These are phyloP conservation scores for Cladorhizidae sp. DNA, from an alignment of 37 sponge, comb jelly and placozoan genomes.

Conservation along the genomic window DNA sequence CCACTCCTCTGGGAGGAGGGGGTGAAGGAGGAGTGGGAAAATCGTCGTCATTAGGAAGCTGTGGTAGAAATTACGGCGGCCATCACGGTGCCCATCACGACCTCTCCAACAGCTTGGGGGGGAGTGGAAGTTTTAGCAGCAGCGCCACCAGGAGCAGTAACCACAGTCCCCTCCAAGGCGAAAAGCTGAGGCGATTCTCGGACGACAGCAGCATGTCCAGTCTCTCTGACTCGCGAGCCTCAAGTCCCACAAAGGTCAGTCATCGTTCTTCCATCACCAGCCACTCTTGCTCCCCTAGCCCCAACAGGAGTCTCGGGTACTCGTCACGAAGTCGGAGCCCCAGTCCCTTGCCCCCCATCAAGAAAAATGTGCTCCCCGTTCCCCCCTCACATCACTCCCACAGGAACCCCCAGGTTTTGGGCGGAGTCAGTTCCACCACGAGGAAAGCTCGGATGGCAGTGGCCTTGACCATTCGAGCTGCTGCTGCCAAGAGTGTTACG, in stretches of 20 bases:
- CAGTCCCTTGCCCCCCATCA: background rate
- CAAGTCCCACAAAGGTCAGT: slow-evolving; percentile 23
- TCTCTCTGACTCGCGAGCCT: slow-evolving; percentile 16
- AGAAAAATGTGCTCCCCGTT: background rate
- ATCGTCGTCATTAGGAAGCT: background rate
- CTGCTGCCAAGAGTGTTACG: background rate
- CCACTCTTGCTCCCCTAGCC: slow-evolving; percentile 37
- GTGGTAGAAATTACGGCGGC: background rate
- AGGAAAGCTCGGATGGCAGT: background rate
- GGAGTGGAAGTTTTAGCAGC: background rate
- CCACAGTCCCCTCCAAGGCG: background rate
- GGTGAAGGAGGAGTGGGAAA: too few species aligned
- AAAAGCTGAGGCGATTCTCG: slow-evolving; percentile 15
- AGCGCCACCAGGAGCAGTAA: background rate
- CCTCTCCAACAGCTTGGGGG: background rate
- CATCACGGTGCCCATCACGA: background rate
- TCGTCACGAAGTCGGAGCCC: slow-evolving; percentile 31
- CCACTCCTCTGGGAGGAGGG: background rate
- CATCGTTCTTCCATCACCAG: slow-evolving; percentile 6
- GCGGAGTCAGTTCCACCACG: background rate
- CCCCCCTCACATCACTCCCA: background rate
- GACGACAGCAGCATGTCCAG: slow-evolving; percentile 41
- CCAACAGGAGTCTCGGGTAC: slow-evolving; percentile 12
- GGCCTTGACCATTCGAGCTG: background rate
- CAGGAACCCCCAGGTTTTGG: background rate